Conservation (phyloP, 2,113 vertebrate species). For the Caracal caracal region DNA sequence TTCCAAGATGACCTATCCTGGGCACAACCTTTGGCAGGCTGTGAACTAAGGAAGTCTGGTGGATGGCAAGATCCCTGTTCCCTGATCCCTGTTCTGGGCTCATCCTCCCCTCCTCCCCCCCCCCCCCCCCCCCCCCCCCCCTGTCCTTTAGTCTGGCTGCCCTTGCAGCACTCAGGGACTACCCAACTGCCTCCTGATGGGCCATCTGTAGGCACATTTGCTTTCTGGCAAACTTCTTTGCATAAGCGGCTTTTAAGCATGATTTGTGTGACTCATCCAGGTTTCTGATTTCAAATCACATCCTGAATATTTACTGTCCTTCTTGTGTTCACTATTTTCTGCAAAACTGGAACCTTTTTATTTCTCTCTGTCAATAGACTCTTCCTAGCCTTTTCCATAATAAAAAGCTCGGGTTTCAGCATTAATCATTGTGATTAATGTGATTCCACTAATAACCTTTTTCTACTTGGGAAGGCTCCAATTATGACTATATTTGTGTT, state of each 20-base stretch:
- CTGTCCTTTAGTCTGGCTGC: constrained; percentile 52
- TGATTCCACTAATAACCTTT: constrained; percentile 70
- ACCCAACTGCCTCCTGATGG: constrained; percentile 38
- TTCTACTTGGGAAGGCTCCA: constrained; percentile 73
- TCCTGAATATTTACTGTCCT: constrained; percentile 61
- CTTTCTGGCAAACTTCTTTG: constrained; percentile 54
- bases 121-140: background rate
- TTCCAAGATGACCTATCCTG: background rate
- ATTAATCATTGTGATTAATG: constrained; percentile 78
- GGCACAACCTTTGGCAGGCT: background rate
- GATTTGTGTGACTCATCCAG: constrained; percentile 8
- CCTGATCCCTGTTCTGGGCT: background rate
- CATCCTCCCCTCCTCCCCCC: background rate
- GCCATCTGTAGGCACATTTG: constrained; percentile 55
- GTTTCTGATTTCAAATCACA: constrained; percentile 54
- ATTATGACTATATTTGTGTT: constrained; percentile 70
- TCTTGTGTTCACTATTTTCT: constrained; percentile 59
- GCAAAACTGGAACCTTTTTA: constrained; percentile 38
- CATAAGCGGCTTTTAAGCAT: constrained; percentile 42
- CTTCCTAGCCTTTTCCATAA: constrained; percentile 63
- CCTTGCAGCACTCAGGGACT: constrained; percentile 20
- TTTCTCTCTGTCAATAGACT: background rate
- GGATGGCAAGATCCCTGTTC: background rate
- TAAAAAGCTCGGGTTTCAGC: constrained; percentile 60
- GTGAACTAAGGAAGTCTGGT: background rate